A percentile compares a stretch with the other conserved stretches of the same genome.
phyloP scores from a whole-genome alignment of 2,113 vertebrate species.

The Seriola dumerili region DNA sequence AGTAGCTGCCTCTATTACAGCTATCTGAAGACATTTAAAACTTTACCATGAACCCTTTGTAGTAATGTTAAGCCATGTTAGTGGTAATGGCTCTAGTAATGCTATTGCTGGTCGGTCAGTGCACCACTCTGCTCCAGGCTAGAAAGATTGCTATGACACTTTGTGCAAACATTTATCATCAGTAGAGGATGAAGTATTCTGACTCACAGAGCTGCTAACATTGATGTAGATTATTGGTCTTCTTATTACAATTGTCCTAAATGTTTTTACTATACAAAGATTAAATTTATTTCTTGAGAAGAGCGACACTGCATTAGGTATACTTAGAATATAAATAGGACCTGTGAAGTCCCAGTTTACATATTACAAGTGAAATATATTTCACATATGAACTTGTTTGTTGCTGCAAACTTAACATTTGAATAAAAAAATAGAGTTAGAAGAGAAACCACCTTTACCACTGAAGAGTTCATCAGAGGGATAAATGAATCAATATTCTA shows the following conservation, averaged over 20 bases:
- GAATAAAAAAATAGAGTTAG: no score
- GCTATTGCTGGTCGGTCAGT: not conserved
- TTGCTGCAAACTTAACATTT: no score
- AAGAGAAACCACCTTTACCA: no score
- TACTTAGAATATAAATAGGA: not conserved
- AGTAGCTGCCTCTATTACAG: not conserved
- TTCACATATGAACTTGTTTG: not conserved
- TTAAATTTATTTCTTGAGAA: not conserved
- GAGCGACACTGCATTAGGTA: not conserved
- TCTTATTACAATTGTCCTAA: no score
- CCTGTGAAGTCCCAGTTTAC: not conserved
- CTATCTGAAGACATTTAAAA: not conserved
- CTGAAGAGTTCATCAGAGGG: not conserved
- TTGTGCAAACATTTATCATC: not conserved
- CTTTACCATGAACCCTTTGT: not conserved
- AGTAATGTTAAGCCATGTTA: not conserved
- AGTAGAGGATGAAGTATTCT: not conserved
- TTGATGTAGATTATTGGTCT: no score
- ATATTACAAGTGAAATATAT: not conserved
- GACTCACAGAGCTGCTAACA: not conserved
- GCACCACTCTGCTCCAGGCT: not conserved
- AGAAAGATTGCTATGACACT: not conserved
- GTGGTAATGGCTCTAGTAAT: not conserved
- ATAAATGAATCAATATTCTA: not conserved
- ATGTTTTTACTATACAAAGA: not conserved